phyloP scores from a whole-genome alignment of 2,113 vertebrate genomes.

The Equus przewalskii region DNA sequence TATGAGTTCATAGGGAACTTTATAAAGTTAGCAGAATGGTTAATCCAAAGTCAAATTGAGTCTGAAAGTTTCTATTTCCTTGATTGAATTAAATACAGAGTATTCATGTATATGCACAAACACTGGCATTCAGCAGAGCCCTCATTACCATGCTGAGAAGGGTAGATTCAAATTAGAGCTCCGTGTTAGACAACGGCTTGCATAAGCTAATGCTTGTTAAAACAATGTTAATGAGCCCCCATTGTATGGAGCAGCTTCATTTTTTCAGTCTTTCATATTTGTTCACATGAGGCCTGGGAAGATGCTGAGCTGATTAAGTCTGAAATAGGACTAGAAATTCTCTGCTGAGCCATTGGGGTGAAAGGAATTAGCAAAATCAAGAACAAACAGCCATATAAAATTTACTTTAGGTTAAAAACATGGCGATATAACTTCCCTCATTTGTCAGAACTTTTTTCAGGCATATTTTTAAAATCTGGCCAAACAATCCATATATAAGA shows the following conservation, averaged over 20 bases:
- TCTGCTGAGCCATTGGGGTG: neutral
- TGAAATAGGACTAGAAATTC: slow-evolving; percentile 52
- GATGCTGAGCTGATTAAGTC: slow-evolving; percentile 72
- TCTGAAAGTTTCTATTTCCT: slow-evolving; percentile 45
- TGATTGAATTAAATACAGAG: slow-evolving; percentile 44
- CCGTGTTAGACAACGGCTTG: slow-evolving; percentile 63
- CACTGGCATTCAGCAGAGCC: slow-evolving; percentile 43
- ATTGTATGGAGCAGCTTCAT: slow-evolving; percentile 69
- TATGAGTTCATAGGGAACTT: neutral
- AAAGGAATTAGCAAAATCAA: slow-evolving; percentile 46
- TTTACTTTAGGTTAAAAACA: slow-evolving; percentile 42
- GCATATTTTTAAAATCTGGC: neutral
- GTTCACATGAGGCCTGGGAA: slow-evolving; percentile 70
- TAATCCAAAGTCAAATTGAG: slow-evolving; percentile 28
- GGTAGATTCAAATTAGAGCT: slow-evolving; percentile 74
- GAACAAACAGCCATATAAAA: neutral
- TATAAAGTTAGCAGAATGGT: neutral
- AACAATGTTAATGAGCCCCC: slow-evolving; percentile 79
- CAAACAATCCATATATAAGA: neutral
- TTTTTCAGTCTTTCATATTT: slow-evolving; percentile 72
- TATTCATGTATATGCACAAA: slow-evolving; percentile 64
- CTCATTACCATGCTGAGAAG: slow-evolving; percentile 73
- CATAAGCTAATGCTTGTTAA: slow-evolving; percentile 76
- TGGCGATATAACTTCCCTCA: neutral
- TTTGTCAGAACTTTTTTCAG: neutral